Base-by-base conservation (phyloP, 2,888 invertebrate species). In the Tethea ocularis region DNA sequence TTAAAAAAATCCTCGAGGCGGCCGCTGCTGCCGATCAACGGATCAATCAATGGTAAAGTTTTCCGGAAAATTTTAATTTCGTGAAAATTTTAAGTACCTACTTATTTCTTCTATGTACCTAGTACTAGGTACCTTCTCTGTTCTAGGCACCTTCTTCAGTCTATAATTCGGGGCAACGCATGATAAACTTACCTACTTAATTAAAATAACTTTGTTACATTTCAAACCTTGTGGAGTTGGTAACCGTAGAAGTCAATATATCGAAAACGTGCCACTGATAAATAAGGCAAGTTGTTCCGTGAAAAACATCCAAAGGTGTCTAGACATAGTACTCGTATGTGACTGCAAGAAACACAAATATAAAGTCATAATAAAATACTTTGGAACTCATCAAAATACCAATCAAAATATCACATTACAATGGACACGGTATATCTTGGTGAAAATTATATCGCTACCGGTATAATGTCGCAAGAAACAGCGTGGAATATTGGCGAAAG, bases 401-500 rank as follows among this genome's bases (percentile, higher is more conserved):
- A 81, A 87, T 88, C 86, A 80, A 80, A 54, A 80, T 86, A 84
- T 86, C 82, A 79, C 80, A 86, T 85, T 82, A 77, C 80, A 76
- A 73, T 75, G 79, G 77, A 79, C 84, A 84, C 83, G 84, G 80
- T 70, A 57, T 75, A 79, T 65, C 72, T 75, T 68, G 74, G 80
- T 74, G 79, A 74, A 79, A 80, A 84, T 80, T 80, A 77, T 78
- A 52, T 33, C 71, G 57, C 13, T 46, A 65, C 66, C 63, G 68
- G 72, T 71, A 61, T 38, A 59, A 58, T 58, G 53, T 59, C 67
- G 72, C 83, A 91, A 91, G 89, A 92, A 91, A 76, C 82, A 89
- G 82, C 92, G 92, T 91, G 91, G 92, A 92, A 91, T 92, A 92
- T 92, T 90, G 88, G 87, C 90, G 85, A 85, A 84, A 82, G 82